Conservation (phyloP, 2,113 vertebrate genomes). For the Calidris pugnax region DNA sequence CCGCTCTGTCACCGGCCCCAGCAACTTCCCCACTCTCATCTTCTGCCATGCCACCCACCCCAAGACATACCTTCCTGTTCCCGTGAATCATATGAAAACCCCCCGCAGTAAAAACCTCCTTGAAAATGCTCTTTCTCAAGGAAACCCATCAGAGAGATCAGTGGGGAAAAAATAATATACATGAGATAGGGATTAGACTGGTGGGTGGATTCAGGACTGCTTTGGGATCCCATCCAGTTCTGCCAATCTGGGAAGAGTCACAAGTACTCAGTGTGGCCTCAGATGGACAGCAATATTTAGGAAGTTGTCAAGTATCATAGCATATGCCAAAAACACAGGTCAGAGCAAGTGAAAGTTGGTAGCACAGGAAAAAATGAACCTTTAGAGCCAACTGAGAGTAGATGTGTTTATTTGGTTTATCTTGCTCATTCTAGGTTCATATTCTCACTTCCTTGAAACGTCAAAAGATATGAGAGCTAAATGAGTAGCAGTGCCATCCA, state of each 20-base stretch:
- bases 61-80: background rate
- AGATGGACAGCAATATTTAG: background rate
- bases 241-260: background rate
- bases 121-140: background rate
- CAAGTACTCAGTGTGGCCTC: background rate
- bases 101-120: background rate
- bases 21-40: background rate
- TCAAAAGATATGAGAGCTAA: background rate
- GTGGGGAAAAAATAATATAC: background rate
- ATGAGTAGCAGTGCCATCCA: background rate
- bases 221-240: background rate
- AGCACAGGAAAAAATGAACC: background rate
- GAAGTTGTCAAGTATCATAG: background rate
- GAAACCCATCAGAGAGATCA: background rate
- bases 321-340: background rate
- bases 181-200: background rate
- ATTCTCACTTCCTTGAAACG: background rate
- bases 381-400: background rate
- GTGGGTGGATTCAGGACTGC: background rate
- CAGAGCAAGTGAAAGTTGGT: background rate
- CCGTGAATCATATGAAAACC: background rate
- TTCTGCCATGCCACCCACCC: background rate
- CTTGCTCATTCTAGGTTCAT: background rate
- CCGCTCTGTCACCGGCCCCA: fast-evolving
- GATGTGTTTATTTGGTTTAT: background rate